These are phyloP conservation scores for Eumacrocentrus americanus DNA, from an alignment of 2,888 invertebrate genomes.

Conservation along the genomic window DNA sequence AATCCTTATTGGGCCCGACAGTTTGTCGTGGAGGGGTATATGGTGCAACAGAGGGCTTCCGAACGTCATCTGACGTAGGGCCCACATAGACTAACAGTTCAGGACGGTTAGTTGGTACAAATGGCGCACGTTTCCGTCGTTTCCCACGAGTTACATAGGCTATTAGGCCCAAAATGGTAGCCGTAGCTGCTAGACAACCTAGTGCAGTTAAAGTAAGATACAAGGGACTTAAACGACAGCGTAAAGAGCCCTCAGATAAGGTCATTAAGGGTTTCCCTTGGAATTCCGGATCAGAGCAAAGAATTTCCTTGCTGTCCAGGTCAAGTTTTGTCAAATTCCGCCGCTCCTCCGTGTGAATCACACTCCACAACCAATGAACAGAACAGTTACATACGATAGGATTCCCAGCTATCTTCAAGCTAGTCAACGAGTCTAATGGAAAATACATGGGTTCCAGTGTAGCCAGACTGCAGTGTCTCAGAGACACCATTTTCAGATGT, in stretches of 20 bases:
- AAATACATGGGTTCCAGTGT: conserved; percentile 82
- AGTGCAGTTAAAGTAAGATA: conserved; percentile 57
- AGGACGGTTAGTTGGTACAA: conserved; percentile 53
- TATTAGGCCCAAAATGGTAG: conserved; percentile 54
- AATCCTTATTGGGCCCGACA: neutral
- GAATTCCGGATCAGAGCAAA: conserved; percentile 57
- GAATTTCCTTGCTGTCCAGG: conserved; percentile 54
- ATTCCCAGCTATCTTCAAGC: conserved; percentile 79
- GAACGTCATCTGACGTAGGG: conserved; percentile 20
- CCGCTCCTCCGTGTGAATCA: conserved; percentile 63
- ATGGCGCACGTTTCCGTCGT: conserved; percentile 52
- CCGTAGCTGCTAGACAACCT: conserved; percentile 56
- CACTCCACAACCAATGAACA: conserved; percentile 83
- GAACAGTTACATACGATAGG: conserved; percentile 88
- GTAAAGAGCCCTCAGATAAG: conserved; percentile 52
- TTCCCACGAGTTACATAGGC: conserved; percentile 53
- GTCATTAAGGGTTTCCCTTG: conserved; percentile 54
- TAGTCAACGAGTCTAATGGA: conserved; percentile 78
- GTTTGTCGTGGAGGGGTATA: neutral
- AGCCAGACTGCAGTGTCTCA: conserved; percentile 77
- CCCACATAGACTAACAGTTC: conserved; percentile 59
- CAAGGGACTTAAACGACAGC: conserved; percentile 54
- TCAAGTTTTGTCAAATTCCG: conserved; percentile 57
- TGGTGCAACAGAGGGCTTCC: neutral
- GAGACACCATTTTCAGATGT: conserved; percentile 75